Conservation (phyloP, 2,888 invertebrate species). For the Caenorhabditis sp. region DNA sequence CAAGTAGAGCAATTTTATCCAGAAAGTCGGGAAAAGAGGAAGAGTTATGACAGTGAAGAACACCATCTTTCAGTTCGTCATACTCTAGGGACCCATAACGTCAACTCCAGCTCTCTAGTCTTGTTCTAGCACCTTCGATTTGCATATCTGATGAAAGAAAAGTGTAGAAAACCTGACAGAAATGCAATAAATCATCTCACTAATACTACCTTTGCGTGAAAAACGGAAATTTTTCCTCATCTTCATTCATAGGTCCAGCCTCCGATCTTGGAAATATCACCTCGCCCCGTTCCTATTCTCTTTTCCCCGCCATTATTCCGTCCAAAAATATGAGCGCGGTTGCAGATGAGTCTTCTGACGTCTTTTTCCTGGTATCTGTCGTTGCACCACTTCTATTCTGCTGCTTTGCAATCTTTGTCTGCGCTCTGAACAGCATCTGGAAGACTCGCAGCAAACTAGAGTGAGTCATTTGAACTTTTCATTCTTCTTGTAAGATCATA, state of each 20-base stretch:
- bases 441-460: slow-evolving; percentile 70
- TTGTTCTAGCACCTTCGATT: slow-evolving; percentile 33
- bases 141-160: slow-evolving; percentile 45
- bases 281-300: neutral
- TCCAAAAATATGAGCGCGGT: slow-evolving; percentile 18
- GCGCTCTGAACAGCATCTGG: slow-evolving; percentile 73
- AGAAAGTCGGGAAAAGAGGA: neutral
- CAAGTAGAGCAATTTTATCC: neutral
- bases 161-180: slow-evolving; percentile 11
- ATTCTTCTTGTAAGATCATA: too few species aligned
- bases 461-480: slow-evolving; percentile 48
- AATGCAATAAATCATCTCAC: slow-evolving; percentile 51
- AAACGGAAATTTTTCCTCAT: slow-evolving; percentile 23
- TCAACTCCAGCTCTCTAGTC: slow-evolving; percentile 39
- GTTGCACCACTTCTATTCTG: slow-evolving; percentile 74
- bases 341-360: slow-evolving; percentile 70
- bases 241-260: neutral
- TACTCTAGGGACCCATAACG: slow-evolving; percentile 37
- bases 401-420: slow-evolving; percentile 76
- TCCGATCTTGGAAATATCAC: neutral
- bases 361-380: slow-evolving; percentile 73
- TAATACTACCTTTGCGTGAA: slow-evolving; percentile 50
- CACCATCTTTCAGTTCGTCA: slow-evolving; percentile 19
- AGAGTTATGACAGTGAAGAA: slow-evolving; percentile 24
- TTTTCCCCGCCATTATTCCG: neutral